phyloP scores from a whole-genome alignment of 2,888 invertebrate genomes.

The Drosophila neonasuta region DNA sequence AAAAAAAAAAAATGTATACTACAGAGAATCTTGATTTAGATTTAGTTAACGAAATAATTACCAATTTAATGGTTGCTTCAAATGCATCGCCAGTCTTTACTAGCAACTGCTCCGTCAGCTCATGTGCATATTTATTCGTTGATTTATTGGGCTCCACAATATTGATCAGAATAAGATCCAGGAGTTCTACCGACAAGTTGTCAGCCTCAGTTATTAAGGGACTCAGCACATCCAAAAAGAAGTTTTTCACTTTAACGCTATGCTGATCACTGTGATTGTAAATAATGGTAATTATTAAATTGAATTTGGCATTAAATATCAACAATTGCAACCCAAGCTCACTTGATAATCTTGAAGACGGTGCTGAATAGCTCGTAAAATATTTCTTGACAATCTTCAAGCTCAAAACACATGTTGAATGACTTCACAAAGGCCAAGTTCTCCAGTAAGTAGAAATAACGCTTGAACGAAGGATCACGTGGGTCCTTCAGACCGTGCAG shows the following conservation, averaged over 20 bases:
- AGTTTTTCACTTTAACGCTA: constrained; percentile 96
- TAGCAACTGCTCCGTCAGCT: constrained; percentile 95
- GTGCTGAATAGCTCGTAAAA: constrained; percentile 96
- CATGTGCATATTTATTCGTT: constrained; percentile 93
- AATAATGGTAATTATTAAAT: not conserved
- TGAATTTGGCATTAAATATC: too few species aligned
- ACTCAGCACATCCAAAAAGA: constrained; percentile 97
- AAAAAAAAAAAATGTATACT: too few species aligned
- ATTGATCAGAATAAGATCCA: constrained; percentile 96
- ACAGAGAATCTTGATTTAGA: not conserved
- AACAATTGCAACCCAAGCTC: constrained; percentile 79
- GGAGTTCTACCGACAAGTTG: constrained; percentile 94
- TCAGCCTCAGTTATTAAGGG: constrained; percentile 98
- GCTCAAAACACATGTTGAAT: constrained; percentile 98
- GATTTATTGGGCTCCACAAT: constrained; percentile 96
- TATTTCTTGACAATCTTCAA: constrained; percentile 98
- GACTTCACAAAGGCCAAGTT: constrained; percentile 98
- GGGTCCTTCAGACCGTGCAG: constrained; percentile 96
- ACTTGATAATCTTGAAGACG: constrained; percentile 98
- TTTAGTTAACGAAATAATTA: constrained; percentile 82
- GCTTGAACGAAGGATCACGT: constrained; percentile 97
- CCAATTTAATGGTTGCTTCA: constrained; percentile 96
- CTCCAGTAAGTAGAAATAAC: constrained; percentile 98
- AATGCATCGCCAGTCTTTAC: constrained; percentile 95
- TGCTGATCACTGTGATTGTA: constrained; percentile 90